Conservation (phyloP, 2,888 invertebrate genomes). For the Synergus itoensis region DNA sequence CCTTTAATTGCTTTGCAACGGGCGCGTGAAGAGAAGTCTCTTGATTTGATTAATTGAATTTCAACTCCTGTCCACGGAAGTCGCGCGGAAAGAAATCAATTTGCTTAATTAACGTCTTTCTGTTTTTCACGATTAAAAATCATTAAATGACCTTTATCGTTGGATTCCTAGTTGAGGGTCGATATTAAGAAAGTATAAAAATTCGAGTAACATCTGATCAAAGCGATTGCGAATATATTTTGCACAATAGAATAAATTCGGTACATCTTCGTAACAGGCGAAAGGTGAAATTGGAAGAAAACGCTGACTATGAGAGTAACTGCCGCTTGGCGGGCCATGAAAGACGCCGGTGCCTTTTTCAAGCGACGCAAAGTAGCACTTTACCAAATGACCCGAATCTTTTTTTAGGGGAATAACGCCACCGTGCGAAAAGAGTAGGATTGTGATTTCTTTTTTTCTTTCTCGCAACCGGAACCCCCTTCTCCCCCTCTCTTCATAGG, state of each 20-base stretch:
- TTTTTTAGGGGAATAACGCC: conserved; percentile 63
- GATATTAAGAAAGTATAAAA: not conserved
- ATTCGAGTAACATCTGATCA: not conserved
- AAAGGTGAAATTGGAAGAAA: conserved; percentile 63
- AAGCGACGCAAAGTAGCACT: conserved; percentile 77
- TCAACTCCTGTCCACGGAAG: conserved; percentile 8
- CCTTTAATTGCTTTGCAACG: conserved; percentile 66
- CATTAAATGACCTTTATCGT: not conserved
- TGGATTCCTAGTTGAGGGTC: not conserved
- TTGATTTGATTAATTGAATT: conserved; percentile 65
- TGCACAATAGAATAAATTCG: conserved; percentile 26
- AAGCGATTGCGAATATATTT: not conserved
- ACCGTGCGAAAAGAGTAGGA: conserved; percentile 54
- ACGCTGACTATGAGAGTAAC: conserved; percentile 72
- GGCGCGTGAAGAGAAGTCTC: conserved; percentile 57
- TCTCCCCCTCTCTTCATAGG: conserved; percentile 33
- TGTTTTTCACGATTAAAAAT: not conserved
- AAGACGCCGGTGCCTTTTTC: conserved; percentile 71
- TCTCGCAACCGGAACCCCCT: conserved; percentile 51
- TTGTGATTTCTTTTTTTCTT: conserved; percentile 58
- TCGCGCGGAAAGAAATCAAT: not conserved
- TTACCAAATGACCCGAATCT: conserved; percentile 77
- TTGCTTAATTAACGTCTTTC: not conserved
- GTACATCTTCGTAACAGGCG: conserved; percentile 48
- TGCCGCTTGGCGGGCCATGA: conserved; percentile 61